Conservation (phyloP, 2,888 invertebrate genomes). For the Erebia palarica region DNA sequence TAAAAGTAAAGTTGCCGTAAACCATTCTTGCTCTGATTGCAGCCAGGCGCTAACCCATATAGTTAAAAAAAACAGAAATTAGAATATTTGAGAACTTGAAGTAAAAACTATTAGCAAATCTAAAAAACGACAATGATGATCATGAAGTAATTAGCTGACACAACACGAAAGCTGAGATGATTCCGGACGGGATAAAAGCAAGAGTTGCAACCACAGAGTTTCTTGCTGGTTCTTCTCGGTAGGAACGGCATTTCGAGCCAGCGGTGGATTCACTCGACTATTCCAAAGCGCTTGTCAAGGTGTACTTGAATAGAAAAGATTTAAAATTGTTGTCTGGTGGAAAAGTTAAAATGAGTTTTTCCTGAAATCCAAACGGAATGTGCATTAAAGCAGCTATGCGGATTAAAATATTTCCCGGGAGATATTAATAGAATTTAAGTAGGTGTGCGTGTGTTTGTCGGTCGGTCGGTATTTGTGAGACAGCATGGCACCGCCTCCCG, state of each 20-base stretch:
- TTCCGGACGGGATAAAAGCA: background rate
- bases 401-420: constrained; percentile 79
- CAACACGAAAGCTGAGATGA: background rate
- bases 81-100: no score
- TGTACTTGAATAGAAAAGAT: no score
- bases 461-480: constrained; percentile 75
- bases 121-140: background rate
- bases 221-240: no score
- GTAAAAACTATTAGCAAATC: background rate
- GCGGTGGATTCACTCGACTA: no score
- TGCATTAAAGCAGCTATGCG: constrained; percentile 77
- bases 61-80: no score
- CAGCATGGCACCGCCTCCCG: constrained; percentile 79
- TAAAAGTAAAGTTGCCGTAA: no score
- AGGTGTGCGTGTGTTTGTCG: constrained; percentile 75
- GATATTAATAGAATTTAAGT: constrained; percentile 78
- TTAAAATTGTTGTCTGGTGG: background rate
- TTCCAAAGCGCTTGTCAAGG: no score
- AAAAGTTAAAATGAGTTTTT: constrained; percentile 36
- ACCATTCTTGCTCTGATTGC: no score
- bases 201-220: background rate
- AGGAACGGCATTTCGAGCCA: no score
- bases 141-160: background rate
- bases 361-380: constrained; percentile 67
- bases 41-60: no score